Percentiles rank a stretch among this genome's conserved stretches.
Evolutionary conservation across 2,113 vertebrate genomes (phyloP).

Genomic region (Salvelinus fontinalis): DNA sequence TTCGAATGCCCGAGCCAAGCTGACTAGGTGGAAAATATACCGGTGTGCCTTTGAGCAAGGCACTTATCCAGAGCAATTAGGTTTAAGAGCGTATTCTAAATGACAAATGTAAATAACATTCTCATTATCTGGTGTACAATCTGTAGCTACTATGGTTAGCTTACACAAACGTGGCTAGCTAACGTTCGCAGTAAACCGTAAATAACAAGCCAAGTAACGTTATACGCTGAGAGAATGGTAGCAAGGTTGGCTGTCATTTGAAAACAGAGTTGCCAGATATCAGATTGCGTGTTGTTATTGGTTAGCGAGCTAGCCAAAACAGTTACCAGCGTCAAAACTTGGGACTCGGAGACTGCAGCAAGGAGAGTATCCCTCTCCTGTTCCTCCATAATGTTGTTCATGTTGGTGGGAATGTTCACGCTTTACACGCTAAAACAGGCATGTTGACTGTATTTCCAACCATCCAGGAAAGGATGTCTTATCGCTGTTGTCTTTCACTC

Average conservation of each 20-base stretch:
- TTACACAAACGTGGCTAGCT: not conserved
- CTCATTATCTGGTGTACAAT: no score
- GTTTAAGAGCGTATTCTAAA: no score
- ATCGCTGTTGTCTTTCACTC: not conserved
- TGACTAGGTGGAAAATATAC: no score
- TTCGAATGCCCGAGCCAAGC: no score
- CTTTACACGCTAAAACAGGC: conserved; percentile 21
- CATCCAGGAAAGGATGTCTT: not conserved
- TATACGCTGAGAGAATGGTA: not conserved
- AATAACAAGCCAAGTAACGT: not conserved
- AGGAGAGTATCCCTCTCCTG: conserved; percentile 68
- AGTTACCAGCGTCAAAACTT: conserved; percentile 51
- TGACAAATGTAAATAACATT: no score
- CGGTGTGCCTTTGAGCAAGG: no score
- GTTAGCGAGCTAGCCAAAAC: conserved; percentile 22
- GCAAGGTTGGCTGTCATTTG: not conserved
- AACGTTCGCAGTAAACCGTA: not conserved
- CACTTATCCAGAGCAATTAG: no score
- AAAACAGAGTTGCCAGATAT: not conserved
- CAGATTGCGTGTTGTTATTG: not conserved
- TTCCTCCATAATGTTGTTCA: conserved; percentile 75
- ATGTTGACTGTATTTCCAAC: conserved; percentile 25
- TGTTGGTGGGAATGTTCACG: conserved; percentile 57
- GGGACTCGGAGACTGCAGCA: conserved; percentile 50
- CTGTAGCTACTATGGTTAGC: not conserved